A percentile compares a stretch with the other conserved stretches of the same genome.
phyloP scores from a whole-genome alignment of 2,888 invertebrate species.

The Diplolepis rosae region DNA sequence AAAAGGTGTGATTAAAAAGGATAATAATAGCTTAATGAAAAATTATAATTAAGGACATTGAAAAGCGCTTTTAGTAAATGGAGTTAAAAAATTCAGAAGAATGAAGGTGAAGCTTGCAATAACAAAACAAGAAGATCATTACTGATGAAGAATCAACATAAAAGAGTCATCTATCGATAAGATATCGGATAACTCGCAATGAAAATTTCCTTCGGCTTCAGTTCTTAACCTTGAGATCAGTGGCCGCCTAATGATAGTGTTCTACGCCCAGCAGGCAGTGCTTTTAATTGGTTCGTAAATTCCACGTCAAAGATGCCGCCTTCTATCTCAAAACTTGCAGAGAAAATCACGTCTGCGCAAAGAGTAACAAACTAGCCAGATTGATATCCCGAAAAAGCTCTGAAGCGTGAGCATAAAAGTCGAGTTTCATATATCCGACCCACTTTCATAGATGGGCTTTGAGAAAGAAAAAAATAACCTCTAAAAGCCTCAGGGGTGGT shows the following conservation, averaged over 20 bases:
- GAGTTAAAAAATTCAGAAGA: too few species aligned
- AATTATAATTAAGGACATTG: too few species aligned
- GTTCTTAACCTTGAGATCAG: conserved; percentile 26
- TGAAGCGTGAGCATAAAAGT: neutral
- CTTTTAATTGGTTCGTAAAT: conserved; percentile 32
- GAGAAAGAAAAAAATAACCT: neutral
- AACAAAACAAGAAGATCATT: neutral
- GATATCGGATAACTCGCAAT: conserved; percentile 12
- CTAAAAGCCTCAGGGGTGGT: neutral
- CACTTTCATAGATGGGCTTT: neutral
- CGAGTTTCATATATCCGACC: conserved; percentile 6
- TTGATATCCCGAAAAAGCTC: conserved; percentile 12
- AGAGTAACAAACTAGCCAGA: conserved; percentile 1
- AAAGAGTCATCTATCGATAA: neutral
- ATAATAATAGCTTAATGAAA: too few species aligned
- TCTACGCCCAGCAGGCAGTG: conserved; percentile 21
- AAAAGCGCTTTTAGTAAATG: too few species aligned
- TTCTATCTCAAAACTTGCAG: conserved; percentile 24
- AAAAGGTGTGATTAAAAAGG: conserved; percentile 18
- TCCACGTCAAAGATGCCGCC: conserved; percentile 28
- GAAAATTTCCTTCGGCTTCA: conserved; percentile 26
- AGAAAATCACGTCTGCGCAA: neutral
- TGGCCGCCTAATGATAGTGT: conserved; percentile 23
- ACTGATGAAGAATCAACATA: neutral
- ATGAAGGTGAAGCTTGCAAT: neutral